Evolutionary conservation across 1,140 invertebrate species (phyloP).

Genomic region (Macrobrachium nipponense): DNA sequence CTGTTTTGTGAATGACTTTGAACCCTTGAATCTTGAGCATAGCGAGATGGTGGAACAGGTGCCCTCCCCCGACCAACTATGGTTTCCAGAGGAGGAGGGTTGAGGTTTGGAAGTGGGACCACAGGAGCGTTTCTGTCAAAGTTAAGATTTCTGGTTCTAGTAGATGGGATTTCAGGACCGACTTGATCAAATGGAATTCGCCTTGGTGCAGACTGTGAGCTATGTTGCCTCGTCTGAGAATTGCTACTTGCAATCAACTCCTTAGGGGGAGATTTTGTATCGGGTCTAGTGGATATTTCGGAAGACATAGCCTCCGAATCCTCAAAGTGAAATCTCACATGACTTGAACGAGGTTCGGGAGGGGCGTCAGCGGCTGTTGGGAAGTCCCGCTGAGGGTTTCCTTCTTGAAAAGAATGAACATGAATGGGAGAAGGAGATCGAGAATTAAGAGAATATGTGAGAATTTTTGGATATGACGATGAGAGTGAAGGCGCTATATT

Average conservation of each 20-base stretch:
- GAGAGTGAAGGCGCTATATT: too few species aligned
- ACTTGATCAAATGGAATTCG: too few species aligned
- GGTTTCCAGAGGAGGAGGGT: slow-evolving; percentile 14
- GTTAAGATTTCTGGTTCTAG: not conserved
- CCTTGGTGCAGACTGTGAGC: not conserved
- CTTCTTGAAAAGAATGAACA: not conserved
- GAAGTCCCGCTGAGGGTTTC: not conserved
- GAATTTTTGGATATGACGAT: too few species aligned
- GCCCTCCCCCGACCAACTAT: slow-evolving; percentile 33
- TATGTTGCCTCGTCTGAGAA: not conserved
- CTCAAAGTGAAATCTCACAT: not conserved
- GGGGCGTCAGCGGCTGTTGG: slow-evolving; percentile 10
- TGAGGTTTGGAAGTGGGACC: not conserved
- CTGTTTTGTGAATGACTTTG: not conserved
- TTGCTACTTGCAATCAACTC: too few species aligned
- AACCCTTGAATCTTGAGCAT: not conserved
- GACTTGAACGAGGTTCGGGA: not conserved
- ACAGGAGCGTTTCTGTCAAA: not conserved
- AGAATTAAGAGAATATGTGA: too few species aligned
- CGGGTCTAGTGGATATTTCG: not conserved
- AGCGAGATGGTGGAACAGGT: not conserved
- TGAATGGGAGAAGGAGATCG: not conserved
- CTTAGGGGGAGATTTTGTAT: not conserved
- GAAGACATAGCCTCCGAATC: not conserved
- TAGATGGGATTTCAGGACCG: not conserved